A percentile compares a stretch with the other conserved stretches of the same genome.
phyloP scores from a whole-genome alignment of 2,113 vertebrate species.

The Sylvilagus bachmani region DNA sequence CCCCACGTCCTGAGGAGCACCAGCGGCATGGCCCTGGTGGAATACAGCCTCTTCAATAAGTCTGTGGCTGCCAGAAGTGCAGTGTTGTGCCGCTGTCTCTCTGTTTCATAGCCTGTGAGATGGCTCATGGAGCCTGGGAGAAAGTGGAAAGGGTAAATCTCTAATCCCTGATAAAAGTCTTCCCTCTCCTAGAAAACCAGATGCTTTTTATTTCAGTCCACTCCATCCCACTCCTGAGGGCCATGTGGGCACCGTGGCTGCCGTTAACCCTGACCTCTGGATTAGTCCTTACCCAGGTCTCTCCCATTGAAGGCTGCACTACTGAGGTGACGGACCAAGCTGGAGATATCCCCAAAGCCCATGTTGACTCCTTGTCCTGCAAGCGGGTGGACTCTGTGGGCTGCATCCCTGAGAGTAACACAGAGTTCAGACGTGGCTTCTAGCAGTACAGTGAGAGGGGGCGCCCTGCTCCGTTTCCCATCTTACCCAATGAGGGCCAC shows the following conservation, averaged over 20 bases:
- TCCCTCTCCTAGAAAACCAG: background rate
- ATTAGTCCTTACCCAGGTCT: constrained; percentile 94
- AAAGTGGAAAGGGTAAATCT: constrained; percentile 27
- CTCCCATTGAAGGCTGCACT: constrained; percentile 95
- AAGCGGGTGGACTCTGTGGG: constrained; percentile 97
- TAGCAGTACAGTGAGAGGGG: background rate
- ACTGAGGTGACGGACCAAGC: constrained; percentile 93
- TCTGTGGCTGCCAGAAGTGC: constrained; percentile 95
- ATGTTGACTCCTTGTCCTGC: constrained; percentile 98
- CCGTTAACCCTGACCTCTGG: background rate
- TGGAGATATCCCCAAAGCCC: constrained; percentile 96
- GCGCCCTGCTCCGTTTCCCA: rapidly evolving
- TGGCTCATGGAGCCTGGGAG: constrained; percentile 94
- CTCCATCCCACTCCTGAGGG: background rate
- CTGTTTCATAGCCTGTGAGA: constrained; percentile 94
- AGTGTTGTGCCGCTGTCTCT: constrained; percentile 96
- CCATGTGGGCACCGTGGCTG: background rate
- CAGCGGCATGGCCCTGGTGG: constrained; percentile 90
- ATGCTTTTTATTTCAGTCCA: background rate
- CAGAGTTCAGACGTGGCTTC: constrained; percentile 39
- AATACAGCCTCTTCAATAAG: constrained; percentile 95
- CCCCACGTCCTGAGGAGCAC: constrained; percentile 96
- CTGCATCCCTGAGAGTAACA: constrained; percentile 93
- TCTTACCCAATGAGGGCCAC: constrained; percentile 96
- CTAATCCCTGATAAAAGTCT: background rate